phyloP scores from a whole-genome alignment of 64 coral and sea anemone genomes.

The Montipora capricornis region DNA sequence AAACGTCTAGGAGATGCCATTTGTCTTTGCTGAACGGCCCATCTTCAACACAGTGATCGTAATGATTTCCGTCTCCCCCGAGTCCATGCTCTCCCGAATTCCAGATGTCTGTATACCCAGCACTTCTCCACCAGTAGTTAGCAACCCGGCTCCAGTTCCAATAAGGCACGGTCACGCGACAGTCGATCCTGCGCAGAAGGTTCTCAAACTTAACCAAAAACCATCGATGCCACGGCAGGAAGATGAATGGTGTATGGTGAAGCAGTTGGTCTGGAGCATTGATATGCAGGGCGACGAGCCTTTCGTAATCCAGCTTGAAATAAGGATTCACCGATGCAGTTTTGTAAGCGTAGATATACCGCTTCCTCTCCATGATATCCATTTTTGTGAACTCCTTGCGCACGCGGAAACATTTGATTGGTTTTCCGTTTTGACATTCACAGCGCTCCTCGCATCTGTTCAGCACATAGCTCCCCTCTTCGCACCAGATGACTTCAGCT shows the following conservation, averaged over 20 bases:
- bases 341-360: constrained; percentile 68
- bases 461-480: constrained; percentile 17
- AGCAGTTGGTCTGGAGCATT: constrained; percentile 18
- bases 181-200: constrained; percentile 82
- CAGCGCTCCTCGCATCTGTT: constrained; percentile 69
- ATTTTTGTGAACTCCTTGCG: constrained; percentile 68
- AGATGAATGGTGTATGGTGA: constrained; percentile 58
- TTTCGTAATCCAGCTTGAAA: constrained; percentile 61
- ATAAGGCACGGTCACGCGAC: constrained; percentile 89
- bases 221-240: constrained; percentile 97
- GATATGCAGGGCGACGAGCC: constrained; percentile 47
- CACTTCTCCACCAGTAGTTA: constrained; percentile 41
- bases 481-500: not conserved
- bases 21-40: constrained; percentile 72
- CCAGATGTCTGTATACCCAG: constrained; percentile 77
- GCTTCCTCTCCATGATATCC: constrained; percentile 24
- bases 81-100: constrained; percentile 64
- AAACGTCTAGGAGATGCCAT: constrained; percentile 40
- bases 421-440: constrained; percentile 38
- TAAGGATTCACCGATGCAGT: constrained; percentile 17
- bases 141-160: constrained; percentile 94
- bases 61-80: constrained; percentile 72
- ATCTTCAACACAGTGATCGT: constrained; percentile 48
- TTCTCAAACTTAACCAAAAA: constrained; percentile 91
- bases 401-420: constrained; percentile 50